phyloP scores from a whole-genome alignment of 2,888 invertebrate genomes.

The Syritta pipiens region DNA sequence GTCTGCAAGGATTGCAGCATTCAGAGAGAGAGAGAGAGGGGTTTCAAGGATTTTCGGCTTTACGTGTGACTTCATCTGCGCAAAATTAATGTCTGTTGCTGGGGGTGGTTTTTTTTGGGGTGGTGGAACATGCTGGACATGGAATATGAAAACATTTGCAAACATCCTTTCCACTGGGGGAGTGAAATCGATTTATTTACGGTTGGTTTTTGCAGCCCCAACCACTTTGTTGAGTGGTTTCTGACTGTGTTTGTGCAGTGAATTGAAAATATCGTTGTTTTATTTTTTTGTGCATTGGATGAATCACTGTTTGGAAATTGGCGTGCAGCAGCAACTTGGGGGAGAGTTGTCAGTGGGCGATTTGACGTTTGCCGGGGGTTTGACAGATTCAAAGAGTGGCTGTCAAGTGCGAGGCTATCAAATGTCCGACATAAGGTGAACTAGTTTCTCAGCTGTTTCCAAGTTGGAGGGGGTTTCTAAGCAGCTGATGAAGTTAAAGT shows the following conservation, averaged over 20 bases:
- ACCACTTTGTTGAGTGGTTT: slow-evolving; percentile 2
- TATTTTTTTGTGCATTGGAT: no score
- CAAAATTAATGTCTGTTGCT: slow-evolving; percentile 56
- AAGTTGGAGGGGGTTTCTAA: no score
- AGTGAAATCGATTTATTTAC: slow-evolving; percentile 29
- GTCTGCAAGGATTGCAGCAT: slow-evolving; percentile 54
- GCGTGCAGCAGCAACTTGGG: neutral
- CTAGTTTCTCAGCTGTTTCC: no score
- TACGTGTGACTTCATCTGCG: slow-evolving; percentile 59
- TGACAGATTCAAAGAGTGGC: no score
- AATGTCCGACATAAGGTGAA: no score
- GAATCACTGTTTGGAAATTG: neutral
- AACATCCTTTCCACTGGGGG: slow-evolving; percentile 7
- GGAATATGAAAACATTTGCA: slow-evolving; percentile 32
- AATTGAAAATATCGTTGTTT: neutral
- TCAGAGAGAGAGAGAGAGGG: no score
- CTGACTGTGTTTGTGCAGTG: neutral
- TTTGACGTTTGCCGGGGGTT: no score
- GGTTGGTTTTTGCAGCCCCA: neutral
- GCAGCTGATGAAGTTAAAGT: no score
- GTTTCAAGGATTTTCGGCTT: slow-evolving; percentile 44
- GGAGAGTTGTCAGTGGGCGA: neutral
- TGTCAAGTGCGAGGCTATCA: no score
- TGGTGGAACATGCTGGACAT: slow-evolving; percentile 21
- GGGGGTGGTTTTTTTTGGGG: slow-evolving; percentile 30